Evolutionary conservation across 2,888 invertebrate genomes (phyloP), one percentile per base, ranked within the genome.

Genomic region (Drosophila histrio): DNA sequence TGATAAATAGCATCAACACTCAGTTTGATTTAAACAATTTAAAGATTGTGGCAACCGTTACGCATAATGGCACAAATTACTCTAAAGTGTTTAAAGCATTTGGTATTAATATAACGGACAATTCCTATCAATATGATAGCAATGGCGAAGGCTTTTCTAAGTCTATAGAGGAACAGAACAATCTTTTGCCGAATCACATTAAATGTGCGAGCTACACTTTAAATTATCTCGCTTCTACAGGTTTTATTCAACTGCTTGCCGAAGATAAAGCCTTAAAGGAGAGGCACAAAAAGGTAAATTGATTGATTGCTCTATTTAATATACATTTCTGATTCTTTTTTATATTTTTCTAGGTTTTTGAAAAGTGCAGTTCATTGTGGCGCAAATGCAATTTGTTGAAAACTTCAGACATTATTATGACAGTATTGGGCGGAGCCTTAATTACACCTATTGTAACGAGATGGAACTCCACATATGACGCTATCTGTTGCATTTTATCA

Each of bases 381-480:
- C 43, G 32, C 0, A 72, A 77, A 17, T 49, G 73, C 3, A 46
- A 38, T 19, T 19, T 2, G 19, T 2, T 3, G 5, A 19, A 36
- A 8, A 26, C 73, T 3, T 17, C 49, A 1, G 44, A 60, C 21
- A 32, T 36, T 1, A 54, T 65, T 1, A 7, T 3, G 2, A 3
- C 30, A 7, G 22, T 66, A 6, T 30, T 77, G 6, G 57, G 50
- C 7, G 68, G 19, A 9, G 2, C 49, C 4, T 17, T 61, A 1
- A 3, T 22, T 0, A 22, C 6, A 0, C 78, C 73, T 2, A 4
- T 19, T 19, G 15, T 21, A 9, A 39, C 39, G 2, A 50, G 53
- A 9, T 73, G 78, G 60, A 52, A 36, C 19, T 77, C 78, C 6
- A 67, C 61, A 13, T 73, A 77, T 32, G 61, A 77, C 26, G 17